phyloP scores from a whole-genome alignment of 2,888 invertebrate species.

The Chymomyza procnemis region DNA sequence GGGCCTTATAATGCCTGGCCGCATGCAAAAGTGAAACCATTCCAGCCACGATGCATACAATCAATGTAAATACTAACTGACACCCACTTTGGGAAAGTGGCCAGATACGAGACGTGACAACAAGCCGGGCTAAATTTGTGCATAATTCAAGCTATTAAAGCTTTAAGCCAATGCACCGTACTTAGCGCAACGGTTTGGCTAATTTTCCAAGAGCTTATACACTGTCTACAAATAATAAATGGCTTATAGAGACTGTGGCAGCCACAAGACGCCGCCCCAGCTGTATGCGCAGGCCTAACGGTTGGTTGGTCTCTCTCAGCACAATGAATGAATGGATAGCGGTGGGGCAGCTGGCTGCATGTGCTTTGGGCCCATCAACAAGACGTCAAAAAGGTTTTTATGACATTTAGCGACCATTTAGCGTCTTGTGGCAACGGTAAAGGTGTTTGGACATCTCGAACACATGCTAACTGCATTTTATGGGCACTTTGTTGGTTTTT shows the following conservation, averaged over 20 bases:
- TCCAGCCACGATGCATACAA: neutral
- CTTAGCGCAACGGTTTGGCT: slow-evolving; percentile 23
- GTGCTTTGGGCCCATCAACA: neutral
- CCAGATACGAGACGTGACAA: neutral
- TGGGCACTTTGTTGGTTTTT: slow-evolving; percentile 19
- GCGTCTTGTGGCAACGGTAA: slow-evolving; percentile 48
- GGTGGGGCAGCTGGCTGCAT: no score
- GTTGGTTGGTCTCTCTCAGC: no score
- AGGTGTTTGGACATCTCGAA: slow-evolving; percentile 55
- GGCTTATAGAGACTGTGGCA: neutral
- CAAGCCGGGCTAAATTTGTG: neutral
- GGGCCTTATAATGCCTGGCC: neutral
- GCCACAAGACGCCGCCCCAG: neutral
- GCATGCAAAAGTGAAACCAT: slow-evolving; percentile 5
- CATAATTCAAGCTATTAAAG: slow-evolving; percentile 9
- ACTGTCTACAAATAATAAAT: neutral
- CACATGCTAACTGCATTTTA: slow-evolving; percentile 64
- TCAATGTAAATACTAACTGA: neutral
- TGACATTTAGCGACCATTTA: slow-evolving; percentile 59
- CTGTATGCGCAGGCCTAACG: neutral
- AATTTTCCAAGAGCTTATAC: neutral
- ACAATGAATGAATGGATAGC: no score
- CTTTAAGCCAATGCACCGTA: neutral
- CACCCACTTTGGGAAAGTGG: slow-evolving; percentile 3
- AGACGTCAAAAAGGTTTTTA: slow-evolving; percentile 26